Conservation (phyloP, 92 coral and sea anemone genomes). For the Heteractis magnifica region DNA sequence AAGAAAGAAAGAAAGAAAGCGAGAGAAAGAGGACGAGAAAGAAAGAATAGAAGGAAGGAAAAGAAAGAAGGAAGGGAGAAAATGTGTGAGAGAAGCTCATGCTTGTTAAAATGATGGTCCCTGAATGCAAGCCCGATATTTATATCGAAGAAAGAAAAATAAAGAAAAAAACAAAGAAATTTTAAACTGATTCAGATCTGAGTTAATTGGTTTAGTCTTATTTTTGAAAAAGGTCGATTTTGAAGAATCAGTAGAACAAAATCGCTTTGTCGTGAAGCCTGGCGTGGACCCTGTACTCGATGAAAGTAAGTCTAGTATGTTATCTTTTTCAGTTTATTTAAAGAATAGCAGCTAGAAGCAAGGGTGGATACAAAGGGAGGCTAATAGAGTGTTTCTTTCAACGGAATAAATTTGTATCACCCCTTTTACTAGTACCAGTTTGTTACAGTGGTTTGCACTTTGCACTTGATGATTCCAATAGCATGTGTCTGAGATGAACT, state of each 20-base stretch:
- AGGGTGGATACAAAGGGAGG: no score
- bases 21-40: no score
- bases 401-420: no score
- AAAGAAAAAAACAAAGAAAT: not conserved
- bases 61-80: not conserved
- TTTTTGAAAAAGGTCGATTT: conserved; percentile 69
- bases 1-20: not conserved
- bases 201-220: no score
- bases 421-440: no score
- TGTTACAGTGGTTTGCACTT: no score
- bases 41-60: not conserved
- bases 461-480: no score
- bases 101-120: not conserved
- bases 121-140: not conserved
- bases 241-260: conserved; percentile 90
- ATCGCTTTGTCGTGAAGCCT: conserved; percentile 97
- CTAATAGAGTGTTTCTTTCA: no score
- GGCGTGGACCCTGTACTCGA: conserved; percentile 96
- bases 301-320: conserved; percentile 63
- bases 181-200: not conserved
- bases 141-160: not conserved
- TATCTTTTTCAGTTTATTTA: not conserved
- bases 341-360: not conserved
- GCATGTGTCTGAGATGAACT: no score
- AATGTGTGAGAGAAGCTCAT: not conserved